Evolutionary conservation across 2,797 vertebrate species (phyloP), one percentile per base, ranked within the genome.

Genomic region (Arrhamphus sclerolepis): DNA sequence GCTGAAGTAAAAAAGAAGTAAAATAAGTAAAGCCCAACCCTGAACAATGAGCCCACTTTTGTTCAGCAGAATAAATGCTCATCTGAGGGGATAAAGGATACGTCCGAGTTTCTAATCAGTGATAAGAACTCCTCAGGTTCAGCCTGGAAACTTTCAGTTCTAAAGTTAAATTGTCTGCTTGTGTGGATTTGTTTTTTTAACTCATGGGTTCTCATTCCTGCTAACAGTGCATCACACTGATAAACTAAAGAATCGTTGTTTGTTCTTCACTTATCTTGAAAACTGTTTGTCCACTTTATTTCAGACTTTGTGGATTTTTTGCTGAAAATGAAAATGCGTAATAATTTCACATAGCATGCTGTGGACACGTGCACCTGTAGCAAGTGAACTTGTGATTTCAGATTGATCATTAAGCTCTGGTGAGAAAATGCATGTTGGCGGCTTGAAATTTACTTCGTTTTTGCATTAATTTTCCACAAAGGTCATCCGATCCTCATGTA

Each of bases 81-180:
- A 20, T 39, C 34, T 28, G 40, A 14, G 18, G 19, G 26, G 26
- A 6, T 4, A 22, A 44, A 21, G 26, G 40, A 26, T 22, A 46
- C 51, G 58, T 51, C 26, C n/a, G 22, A 29, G 48, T 42, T 40
- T 44, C 11, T 34, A 42, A 42, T 43, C 40, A 34, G 10, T 21
- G 40, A 52, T 52, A 44, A 44, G 28, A 22, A 34, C 40, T 13
- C 6, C n/a, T n/a, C n/a, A n/a, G n/a, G n/a, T n/a, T n/a, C n/a
- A n/a, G n/a, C 18, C 19, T 17, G 38, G 18, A 13, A 21, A 8
- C n/a, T n/a, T n/a, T n/a, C n/a, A n/a, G n/a, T n/a, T n/a, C n/a
- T n/a, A n/a, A n/a, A n/a, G n/a, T n/a, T n/a, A n/a, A n/a, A n/a
- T n/a, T n/a, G n/a, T n/a, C n/a, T 34, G 31, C 11, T 34, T 34